Conservation (phyloP, 2,797 vertebrate genomes). For the Chaunax sp. region DNA sequence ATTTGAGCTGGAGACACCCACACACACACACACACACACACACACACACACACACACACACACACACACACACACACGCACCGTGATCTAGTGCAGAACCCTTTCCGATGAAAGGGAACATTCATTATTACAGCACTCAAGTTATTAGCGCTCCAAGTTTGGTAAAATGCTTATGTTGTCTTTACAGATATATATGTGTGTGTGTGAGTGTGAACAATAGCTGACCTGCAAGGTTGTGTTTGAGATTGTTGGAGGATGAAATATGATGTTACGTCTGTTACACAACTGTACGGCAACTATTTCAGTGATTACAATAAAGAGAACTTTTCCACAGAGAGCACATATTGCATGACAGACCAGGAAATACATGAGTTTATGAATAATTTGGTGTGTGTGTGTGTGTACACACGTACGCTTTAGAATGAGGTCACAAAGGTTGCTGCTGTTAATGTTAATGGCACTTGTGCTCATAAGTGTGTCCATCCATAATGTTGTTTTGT, state of each 20-base stretch:
- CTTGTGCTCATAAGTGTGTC: constrained; percentile 44
- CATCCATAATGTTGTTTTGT: constrained; percentile 42
- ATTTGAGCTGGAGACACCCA: no score
- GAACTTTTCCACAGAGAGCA: constrained; percentile 13
- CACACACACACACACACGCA: constrained; percentile 8
- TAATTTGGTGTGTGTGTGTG: constrained; percentile 11
- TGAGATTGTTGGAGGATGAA: constrained; percentile 30
- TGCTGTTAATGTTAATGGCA: constrained; percentile 28
- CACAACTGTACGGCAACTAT: constrained; percentile 6
- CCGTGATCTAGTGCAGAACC: constrained; percentile 55
- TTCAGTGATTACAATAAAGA: constrained; percentile 20
- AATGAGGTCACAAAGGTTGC: constrained; percentile 38
- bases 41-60: constrained; percentile 12
- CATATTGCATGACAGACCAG: not conserved
- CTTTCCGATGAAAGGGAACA: constrained; percentile 44
- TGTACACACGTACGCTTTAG: constrained; percentile 22
- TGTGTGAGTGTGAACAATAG: constrained; percentile 16
- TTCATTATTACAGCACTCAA: constrained; percentile 46
- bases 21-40: no score
- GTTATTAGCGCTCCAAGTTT: constrained; percentile 56
- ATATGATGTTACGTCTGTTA: constrained; percentile 1
- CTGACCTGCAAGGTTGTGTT: constrained; percentile 12
- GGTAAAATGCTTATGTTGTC: constrained; percentile 37
- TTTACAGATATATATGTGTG: constrained; percentile 11
- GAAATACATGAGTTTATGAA: not conserved